Evolutionary conservation across 2,888 invertebrate species (phyloP).

Genomic region (Ectropis crepuscularia): DNA sequence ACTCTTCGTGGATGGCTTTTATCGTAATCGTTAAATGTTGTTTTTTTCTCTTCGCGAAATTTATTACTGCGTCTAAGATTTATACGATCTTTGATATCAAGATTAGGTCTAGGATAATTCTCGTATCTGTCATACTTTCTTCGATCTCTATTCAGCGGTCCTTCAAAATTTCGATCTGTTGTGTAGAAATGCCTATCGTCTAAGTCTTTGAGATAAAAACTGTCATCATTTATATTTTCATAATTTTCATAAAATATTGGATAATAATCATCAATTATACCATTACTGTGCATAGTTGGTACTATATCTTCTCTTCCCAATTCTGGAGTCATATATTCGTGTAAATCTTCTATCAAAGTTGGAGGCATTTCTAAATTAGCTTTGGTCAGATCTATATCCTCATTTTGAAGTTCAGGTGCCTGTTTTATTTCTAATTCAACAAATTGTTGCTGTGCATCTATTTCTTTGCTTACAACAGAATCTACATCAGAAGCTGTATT

Average conservation of each 20-base stretch:
- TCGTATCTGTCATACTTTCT: constrained; percentile 34
- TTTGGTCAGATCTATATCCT: constrained; percentile 11
- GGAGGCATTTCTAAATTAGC: constrained; percentile 23
- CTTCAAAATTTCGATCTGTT: constrained; percentile 46
- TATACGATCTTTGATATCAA: constrained; percentile 26
- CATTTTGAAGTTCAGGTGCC: not conserved
- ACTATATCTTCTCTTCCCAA: constrained; percentile 49
- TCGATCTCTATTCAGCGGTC: constrained; percentile 28
- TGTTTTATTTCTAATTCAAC: constrained; percentile 14
- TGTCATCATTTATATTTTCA: constrained; percentile 54
- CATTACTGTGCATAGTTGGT: constrained; percentile 48
- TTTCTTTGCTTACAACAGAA: not conserved
- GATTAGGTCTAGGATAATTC: constrained; percentile 12
- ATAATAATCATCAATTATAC: constrained; percentile 66
- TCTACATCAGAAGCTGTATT: too few relatives aligned
- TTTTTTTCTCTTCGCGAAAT: constrained; percentile 17
- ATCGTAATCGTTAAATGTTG: constrained; percentile 14
- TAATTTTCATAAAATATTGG: constrained; percentile 66
- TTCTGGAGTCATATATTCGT: constrained; percentile 39
- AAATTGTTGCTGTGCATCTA: not conserved
- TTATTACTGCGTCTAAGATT: constrained; percentile 16
- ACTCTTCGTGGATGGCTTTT: not conserved
- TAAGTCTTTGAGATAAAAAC: constrained; percentile 51
- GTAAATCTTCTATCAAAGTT: constrained; percentile 31
- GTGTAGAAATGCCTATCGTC: constrained; percentile 61